Evolutionary conservation across 2,113 vertebrate species (phyloP), one percentile per base, ranked within the genome.

Genomic region (Coreoperca whiteheadi): DNA sequence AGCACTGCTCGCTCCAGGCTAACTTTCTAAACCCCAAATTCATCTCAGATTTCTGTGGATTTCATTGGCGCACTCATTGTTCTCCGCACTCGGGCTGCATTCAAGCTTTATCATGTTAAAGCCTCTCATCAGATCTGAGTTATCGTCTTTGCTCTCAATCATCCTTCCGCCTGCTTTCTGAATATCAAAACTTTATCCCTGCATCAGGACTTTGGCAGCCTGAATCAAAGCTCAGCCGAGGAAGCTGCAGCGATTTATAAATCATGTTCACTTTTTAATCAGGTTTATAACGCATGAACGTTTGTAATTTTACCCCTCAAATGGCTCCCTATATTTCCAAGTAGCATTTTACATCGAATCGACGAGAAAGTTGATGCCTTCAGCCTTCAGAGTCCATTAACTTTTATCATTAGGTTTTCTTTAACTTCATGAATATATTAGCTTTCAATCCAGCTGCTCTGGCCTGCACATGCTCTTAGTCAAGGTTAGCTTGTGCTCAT

Each of bases 401-500:
- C 95, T 96, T 95, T 93, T 91, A 93, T 95, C 95, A 97, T 97
- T 96, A 96, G 94, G 91, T 96, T 96, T 88, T 95, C 88, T 94
- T 81, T 93, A 94, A 96, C 93, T 95, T 95, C 94, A 96, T 96
- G 96, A 97, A 97, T 96, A 96, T 91, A 96, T 97, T 96, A 96
- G 93, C 90, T 93, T 93, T 92, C 92, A 94, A 93, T 95, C 92
- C 93, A 93, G 94, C 93, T 82, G 93, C 94, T 91, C 90, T 93
- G 95, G 94, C 91, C 95, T 90, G 79, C 90, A 79, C 94, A 87
- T 92, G 92, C 92, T 94, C 94, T 93, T 91, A 96, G 95, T 96
- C 96, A 97, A 97, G 96, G 96, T 96, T 96, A 96, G 96, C 97
- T 97, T 97, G 97, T 98, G 97, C 96, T 97, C 96, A 95, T 97